phyloP scores from a whole-genome alignment of 2,888 invertebrate genomes.

The Cheilosia urbana region DNA sequence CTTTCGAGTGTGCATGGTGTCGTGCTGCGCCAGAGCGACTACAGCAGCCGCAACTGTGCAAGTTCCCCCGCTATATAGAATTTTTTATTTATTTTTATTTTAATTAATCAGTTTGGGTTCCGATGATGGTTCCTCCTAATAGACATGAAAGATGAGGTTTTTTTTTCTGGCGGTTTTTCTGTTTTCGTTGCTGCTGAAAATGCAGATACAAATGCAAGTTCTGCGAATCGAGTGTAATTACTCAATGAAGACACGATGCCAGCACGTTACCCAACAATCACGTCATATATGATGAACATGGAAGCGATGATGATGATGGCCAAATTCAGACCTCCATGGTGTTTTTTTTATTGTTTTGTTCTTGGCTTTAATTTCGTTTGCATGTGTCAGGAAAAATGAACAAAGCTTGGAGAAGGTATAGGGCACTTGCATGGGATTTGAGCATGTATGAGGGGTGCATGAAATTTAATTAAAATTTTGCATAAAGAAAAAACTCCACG shows the following conservation, averaged over 20 bases:
- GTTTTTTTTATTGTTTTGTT: not conserved
- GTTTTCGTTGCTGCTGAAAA: slow-evolving; percentile 2
- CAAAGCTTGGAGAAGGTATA: slow-evolving; percentile 2
- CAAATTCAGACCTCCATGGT: slow-evolving; percentile 31
- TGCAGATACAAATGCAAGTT: slow-evolving; percentile 18
- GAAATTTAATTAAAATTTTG: slow-evolving; percentile 48
- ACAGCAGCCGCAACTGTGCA: not conserved
- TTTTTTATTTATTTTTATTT: slow-evolving; percentile 51
- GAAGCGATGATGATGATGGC: slow-evolving; percentile 22
- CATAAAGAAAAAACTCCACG: slow-evolving; percentile 29
- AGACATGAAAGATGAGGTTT: slow-evolving; percentile 11
- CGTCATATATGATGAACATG: slow-evolving; percentile 43
- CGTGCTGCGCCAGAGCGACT: slow-evolving; percentile 10
- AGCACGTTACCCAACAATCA: slow-evolving; percentile 29
- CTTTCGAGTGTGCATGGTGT: slow-evolving; percentile 24
- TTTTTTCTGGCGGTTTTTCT: not conserved
- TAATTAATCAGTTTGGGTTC: slow-evolving; percentile 53
- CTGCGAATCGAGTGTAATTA: slow-evolving; percentile 46
- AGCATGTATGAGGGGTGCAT: not conserved
- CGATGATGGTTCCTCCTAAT: slow-evolving; percentile 24
- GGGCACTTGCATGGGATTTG: not conserved
- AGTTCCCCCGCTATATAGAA: not conserved
- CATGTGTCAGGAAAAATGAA: slow-evolving; percentile 26
- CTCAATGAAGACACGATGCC: slow-evolving; percentile 45
- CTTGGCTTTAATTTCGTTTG: slow-evolving; percentile 24